Evolutionary conservation across 2,797 vertebrate genomes (phyloP).

Genomic region (Aphelocoma californica): DNA sequence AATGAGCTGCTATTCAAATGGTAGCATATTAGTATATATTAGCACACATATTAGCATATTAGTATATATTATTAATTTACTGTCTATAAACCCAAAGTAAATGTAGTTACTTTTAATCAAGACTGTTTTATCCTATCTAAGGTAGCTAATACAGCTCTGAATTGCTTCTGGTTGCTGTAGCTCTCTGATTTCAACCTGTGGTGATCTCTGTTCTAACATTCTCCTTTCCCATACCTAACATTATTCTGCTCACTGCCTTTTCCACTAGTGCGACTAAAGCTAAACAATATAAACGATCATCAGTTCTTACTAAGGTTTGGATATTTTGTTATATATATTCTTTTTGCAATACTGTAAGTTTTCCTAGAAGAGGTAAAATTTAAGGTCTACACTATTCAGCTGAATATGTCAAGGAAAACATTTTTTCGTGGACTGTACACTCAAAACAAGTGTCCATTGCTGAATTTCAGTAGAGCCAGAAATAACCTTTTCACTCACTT

Average conservation of each 20-base stretch:
- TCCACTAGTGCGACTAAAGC: not conserved
- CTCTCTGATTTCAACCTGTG: not conserved
- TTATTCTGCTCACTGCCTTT: not conserved
- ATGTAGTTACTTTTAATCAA: not conserved
- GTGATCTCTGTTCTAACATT: not conserved
- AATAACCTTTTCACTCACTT: not conserved
- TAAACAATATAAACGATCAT: not conserved
- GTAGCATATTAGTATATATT: not conserved
- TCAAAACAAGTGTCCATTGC: not conserved
- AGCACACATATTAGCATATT: not conserved
- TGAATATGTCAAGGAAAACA: not conserved
- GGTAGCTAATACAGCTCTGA: not conserved
- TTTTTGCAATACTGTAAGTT: not conserved
- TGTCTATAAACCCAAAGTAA: not conserved
- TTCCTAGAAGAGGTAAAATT: not conserved
- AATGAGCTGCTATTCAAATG: not conserved
- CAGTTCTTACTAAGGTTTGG: not conserved
- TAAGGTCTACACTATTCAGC: not conserved
- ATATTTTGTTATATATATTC: not conserved
- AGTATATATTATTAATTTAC: not conserved
- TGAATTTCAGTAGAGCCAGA: not conserved
- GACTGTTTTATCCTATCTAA: not conserved
- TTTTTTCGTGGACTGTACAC: not conserved
- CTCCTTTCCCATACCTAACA: not conserved
- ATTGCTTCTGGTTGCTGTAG: not conserved